Base-by-base conservation (phyloP, 2,113 vertebrate genomes). In the Brachypodius melanocephalos region DNA sequence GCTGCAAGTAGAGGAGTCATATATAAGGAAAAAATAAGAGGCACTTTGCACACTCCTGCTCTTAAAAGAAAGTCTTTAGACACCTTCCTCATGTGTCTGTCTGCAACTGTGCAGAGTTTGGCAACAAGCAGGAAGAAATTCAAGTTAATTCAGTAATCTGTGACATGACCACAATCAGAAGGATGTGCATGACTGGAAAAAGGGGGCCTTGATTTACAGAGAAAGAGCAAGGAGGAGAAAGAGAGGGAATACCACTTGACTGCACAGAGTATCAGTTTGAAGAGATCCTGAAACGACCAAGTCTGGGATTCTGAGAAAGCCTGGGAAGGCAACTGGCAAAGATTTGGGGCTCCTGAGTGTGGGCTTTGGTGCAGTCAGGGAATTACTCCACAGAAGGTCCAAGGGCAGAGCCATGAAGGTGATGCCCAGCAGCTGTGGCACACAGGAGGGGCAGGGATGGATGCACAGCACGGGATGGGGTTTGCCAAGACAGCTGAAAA, bases 391-490 rank as follows among this genome's bases (percentile, higher is more conserved):
- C 38, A 80, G 43, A 20, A 59, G 0, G 1, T n/a, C 19, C n/a
- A 3, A 14, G 46, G 29, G 32, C 32, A 58, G 38, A 49, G 79
- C 15, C 18, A 14, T 2, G 12, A 8, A 36, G 71, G 58, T 3
- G 24, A 19, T 13, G 29, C 26, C 43, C 34, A 20, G 34, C 42
- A 82, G 24, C 16, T 59, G 24, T 3, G 31, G 46, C 8, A 14
- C 17, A 14, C 34, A 5, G 42, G 2, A 36, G 8, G 54, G 55
- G 9, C 36, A 34, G 75, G 17, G 57, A 48, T 9, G 14, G 76
- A 49, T 3, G 43, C 32, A 21, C 15, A 74, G 21, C 17, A 21
- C 0, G 8, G 45, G 5, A 14, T 0, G 40, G 72, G 38, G 21
- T 18, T 69, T 73, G 54, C 58, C 46, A 72, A 55, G 26, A 65